Base-by-base conservation (phyloP, 1,140 invertebrate genomes). In the Oryctes rhinoceros region DNA sequence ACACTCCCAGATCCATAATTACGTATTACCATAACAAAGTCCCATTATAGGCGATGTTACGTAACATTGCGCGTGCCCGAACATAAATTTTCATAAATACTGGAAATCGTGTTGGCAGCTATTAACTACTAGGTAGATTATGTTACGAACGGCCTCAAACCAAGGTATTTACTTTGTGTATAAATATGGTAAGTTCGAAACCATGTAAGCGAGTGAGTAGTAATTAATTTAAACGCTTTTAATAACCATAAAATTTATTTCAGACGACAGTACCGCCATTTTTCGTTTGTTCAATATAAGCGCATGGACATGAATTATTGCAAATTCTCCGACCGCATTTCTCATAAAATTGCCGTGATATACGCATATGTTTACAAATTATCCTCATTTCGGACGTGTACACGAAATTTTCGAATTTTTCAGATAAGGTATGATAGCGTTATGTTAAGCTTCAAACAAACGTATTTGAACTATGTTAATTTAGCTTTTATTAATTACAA, bases 131-230 rank as follows among this genome's bases (percentile, higher is more conserved):
- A 71, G 65, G 37, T 71, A 71, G 15, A 71, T 71, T 62, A 13
- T 18, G 35, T 24, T 13, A 11, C 4, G 35, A 71, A 71, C 24
- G 18, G n/a, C 24, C 18, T 30, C 65, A 30, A 71, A 71, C 37
- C 10, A 2, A 10, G 13, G 24, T 15, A 37, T 35, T 71, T 71
- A 37, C 24, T 71, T 71, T 71, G 35, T 24, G 24, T 71, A 71
- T 71, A 71, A 71, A 71, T 71, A 71, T 71, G 65, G 65, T 71
- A 71, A 71, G 65, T 71, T 71, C 7, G 20, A 71, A 71, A 35
- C 65, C 65, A 37, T 71, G 65, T 71, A 71, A 71, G 13, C 20
- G 24, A 15, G 18, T 37, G 13, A 24, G 35, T 71, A 71, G 65
- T 71, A 71, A 71, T 71, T 71, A 71, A 71, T 71, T 71, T 71